Base-by-base conservation (phyloP, 2,888 invertebrate genomes). In the Dicyrtoma fusca region DNA sequence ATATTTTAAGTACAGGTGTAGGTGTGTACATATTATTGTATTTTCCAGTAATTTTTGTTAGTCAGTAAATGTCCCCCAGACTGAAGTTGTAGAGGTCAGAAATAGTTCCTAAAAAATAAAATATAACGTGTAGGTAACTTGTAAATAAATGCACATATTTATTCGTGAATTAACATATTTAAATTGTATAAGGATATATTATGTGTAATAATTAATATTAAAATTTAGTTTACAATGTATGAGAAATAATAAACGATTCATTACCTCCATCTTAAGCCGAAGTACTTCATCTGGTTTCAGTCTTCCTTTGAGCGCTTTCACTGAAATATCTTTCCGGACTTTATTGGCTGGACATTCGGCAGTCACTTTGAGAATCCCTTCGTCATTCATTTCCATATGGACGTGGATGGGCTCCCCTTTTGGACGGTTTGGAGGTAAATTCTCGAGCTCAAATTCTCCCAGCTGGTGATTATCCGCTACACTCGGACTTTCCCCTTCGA, bases 291-390 rank as follows among this genome's bases (percentile, higher is more conserved):
- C 59, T 26, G 25, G 23, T 26, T 23, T 59, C 26, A 59, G 4
- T 13, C 59, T 11, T 11, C 59, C 59, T 14, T 59, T 59, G 1
- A 26, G 14, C 26, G 23, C 59, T 11, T 26, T 59, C 19, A 59
- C 59, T 5, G 34, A 5, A 34, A 57, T 21, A 26, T 65, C n/a
- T 19, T 65, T 49, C 23, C 2, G 8, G 1, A 26, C n/a, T 3
- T 17, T 34, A 26, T 47, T 34, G 4, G n/a, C 3, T 2, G n/a
- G 25, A 25, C 25, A 14, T 6, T 13, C 8, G 51, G 65, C 65
- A n/a, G 13, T 49, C 6, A 65, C 65, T 14, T 51, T 49, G 4
- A 65, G 26, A 51, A 65, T 65, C 3, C 65, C 65, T 11, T 65
- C 53, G 0, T 25, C 47, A 34, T 65, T 47, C 47, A 65, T 19